phyloP scores from a whole-genome alignment of 1,140 invertebrate genomes.

The Atta cephalotes region DNA sequence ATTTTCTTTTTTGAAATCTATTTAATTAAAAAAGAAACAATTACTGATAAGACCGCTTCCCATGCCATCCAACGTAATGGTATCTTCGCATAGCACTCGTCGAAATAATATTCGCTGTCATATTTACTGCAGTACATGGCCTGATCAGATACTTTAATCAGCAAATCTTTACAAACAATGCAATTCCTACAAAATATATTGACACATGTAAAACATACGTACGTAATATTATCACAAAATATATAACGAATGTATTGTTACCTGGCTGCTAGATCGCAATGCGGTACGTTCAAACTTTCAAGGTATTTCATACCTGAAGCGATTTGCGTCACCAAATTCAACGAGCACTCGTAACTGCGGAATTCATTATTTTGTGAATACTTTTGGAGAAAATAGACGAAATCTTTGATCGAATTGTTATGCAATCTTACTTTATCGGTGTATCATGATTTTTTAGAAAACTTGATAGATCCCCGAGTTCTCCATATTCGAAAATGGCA shows the following conservation, averaged over 20 bases:
- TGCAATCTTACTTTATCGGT: constrained; percentile 79
- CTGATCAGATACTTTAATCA: constrained; percentile 95
- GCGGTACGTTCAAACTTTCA: constrained; percentile 91
- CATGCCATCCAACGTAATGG: constrained; percentile 96
- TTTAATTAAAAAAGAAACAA: constrained; percentile 65
- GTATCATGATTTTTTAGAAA: constrained; percentile 88
- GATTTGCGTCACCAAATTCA: constrained; percentile 94
- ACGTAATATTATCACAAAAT: not conserved
- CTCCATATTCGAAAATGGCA: constrained; percentile 94
- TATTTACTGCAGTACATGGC: constrained; percentile 95
- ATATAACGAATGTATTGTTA: constrained; percentile 81
- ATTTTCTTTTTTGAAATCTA: not conserved
- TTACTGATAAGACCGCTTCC: constrained; percentile 93
- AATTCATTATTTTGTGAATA: not conserved
- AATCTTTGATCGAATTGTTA: not conserved
- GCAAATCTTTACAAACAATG: constrained; percentile 92
- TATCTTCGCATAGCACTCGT: constrained; percentile 92
- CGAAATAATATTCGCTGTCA: constrained; percentile 93
- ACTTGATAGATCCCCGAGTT: constrained; percentile 93
- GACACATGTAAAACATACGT: not conserved
- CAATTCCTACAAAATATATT: constrained; percentile 90
- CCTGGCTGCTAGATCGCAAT: constrained; percentile 93
- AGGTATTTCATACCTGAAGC: constrained; percentile 95
- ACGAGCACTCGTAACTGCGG: constrained; percentile 92
- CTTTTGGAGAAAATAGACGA: not conserved